Base-by-base conservation (phyloP, 2,113 vertebrate genomes). In the Carettochelys insculpta region DNA sequence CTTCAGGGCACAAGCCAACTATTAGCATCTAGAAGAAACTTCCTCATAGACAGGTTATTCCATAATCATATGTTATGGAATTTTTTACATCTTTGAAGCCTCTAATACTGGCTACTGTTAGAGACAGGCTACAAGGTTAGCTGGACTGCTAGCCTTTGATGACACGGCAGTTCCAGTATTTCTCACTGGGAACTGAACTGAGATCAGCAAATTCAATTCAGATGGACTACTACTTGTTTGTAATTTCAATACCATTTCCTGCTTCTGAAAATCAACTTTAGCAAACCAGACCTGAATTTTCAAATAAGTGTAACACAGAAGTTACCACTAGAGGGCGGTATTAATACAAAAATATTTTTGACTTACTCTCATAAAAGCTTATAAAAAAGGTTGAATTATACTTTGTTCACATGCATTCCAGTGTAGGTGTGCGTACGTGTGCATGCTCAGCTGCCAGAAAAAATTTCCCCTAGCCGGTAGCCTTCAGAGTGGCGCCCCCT, bases 271-370 rank as follows among this genome's bases (percentile, higher is more conserved):
- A 38, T 14, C 52, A 14, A 61, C 31, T n/a, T 61, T 34, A 61
- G 0, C 12, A 31, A 1, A 6, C 45, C 68, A 13, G 71, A 41
- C 16, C n/a, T 6, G 5, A 8, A 3, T 52, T 86, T 77, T 88
- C 89, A 25, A 47, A 83, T 95, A 47, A 45, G 82, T 80, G 51
- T 82, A 85, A 76, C 17, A 52, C 50, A 73, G 76, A 34, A 87
- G 2, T 24, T 82, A 48, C 94, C 97, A 89, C 95, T 94, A 97
- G 97, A 86, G 94, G 95, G 96, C 68, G 1, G 85, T 93, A 19
- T 92, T 92, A 90, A 56, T 78, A 73, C 83, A 52, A 34, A 75
- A 45, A 52, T 38, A 0, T 3, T 48, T 87, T 85, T 52, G 50
- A 16, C 54, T 1, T 84, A 14, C 31, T 86, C 11, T 80, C 38